phyloP scores from a whole-genome alignment of 2,888 invertebrate genomes.

The Chymomyza amoena region DNA sequence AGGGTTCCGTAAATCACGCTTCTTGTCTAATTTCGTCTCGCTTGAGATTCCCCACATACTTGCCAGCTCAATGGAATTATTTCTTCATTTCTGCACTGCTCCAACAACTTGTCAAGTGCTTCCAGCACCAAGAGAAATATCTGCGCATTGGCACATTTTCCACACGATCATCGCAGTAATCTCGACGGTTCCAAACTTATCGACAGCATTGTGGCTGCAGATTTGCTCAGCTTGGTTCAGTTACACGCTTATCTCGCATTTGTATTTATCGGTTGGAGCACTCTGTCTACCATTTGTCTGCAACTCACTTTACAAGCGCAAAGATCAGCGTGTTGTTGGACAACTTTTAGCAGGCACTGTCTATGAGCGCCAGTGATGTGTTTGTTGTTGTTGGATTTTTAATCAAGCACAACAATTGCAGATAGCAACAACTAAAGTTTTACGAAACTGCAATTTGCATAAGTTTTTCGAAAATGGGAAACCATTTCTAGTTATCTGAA shows the following conservation, averaged over 20 bases:
- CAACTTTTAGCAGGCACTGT: slow-evolving; percentile 16
- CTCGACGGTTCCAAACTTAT: slow-evolving; percentile 41
- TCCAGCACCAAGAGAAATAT: slow-evolving; percentile 39
- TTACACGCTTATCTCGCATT: slow-evolving; percentile 25
- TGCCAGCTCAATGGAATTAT: slow-evolving; percentile 75
- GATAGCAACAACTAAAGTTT: slow-evolving; percentile 35
- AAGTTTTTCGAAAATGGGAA: slow-evolving; percentile 25
- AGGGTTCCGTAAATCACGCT: slow-evolving; percentile 78
- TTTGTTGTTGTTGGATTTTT: slow-evolving; percentile 51
- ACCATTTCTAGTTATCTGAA: not conserved
- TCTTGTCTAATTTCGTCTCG: slow-evolving; percentile 77
- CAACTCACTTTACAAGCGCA: slow-evolving; percentile 31
- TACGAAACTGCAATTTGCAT: slow-evolving; percentile 35
- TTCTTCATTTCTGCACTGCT: slow-evolving; percentile 45
- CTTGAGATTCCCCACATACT: slow-evolving; percentile 74
- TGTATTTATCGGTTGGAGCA: slow-evolving; percentile 9
- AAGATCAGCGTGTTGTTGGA: not conserved
- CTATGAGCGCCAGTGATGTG: slow-evolving; percentile 35
- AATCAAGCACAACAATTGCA: slow-evolving; percentile 67
- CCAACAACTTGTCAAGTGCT: slow-evolving; percentile 58
- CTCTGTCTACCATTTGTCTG: slow-evolving; percentile 1
- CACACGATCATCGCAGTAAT: slow-evolving; percentile 32
- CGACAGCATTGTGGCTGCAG: slow-evolving; percentile 34
- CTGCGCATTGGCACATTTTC: slow-evolving; percentile 32
- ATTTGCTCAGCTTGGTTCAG: slow-evolving; percentile 32